A percentile compares a stretch with the other conserved stretches of the same genome.
Conservation (phyloP, 2,888 invertebrate genomes). For the Apotomis betuletana region DNA sequence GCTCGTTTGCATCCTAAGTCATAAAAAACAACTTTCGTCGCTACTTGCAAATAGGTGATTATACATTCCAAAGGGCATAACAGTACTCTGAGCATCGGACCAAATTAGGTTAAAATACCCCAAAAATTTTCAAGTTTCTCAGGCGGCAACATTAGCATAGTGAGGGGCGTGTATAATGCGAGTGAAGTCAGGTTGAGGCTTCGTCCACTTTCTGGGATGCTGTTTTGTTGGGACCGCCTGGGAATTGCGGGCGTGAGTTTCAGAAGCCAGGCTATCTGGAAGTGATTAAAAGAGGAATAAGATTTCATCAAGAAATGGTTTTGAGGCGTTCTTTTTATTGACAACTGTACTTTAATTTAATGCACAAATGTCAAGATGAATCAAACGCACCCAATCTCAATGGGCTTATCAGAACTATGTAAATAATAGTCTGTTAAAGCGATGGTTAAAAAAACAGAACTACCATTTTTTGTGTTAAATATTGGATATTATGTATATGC, state of each 20-base stretch:
- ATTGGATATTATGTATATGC: too few species aligned
- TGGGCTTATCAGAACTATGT: too few species aligned
- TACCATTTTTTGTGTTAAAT: too few species aligned
- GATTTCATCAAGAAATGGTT: too few species aligned
- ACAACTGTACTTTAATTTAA: too few species aligned
- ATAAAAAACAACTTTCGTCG: too few species aligned
- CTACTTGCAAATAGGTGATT: background rate
- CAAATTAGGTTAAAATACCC: background rate
- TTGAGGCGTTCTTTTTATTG: too few species aligned
- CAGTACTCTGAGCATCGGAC: background rate
- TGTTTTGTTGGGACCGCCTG: constrained; percentile 7
- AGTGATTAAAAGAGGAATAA: background rate
- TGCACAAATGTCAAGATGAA: too few species aligned
- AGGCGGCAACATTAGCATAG: constrained; percentile 14
- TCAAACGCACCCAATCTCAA: too few species aligned
- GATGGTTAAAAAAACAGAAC: too few species aligned
- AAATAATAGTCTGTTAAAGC: too few species aligned
- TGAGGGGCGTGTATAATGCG: constrained; percentile 12
- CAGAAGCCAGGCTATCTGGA: constrained; percentile 1
- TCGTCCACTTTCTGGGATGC: constrained; percentile 21
- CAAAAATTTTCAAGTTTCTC: background rate
- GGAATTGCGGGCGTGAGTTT: background rate
- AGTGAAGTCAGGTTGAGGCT: background rate
- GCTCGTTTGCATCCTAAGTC: too few species aligned
- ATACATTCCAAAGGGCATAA: background rate